Evolutionary conservation across 2,888 invertebrate species (phyloP).

Genomic region (Torymus tubicola): DNA sequence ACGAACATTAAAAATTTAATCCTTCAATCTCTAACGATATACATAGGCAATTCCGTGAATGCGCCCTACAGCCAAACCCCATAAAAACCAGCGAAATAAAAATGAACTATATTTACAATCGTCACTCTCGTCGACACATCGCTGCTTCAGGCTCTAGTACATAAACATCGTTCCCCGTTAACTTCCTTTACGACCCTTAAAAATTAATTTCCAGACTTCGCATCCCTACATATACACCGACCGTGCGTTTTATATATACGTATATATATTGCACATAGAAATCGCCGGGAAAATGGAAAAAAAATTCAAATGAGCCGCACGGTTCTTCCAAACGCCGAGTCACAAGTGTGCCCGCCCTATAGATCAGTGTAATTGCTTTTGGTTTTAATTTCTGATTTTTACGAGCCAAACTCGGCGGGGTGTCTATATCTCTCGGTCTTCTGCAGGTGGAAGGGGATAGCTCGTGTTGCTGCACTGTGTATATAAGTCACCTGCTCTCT

Average conservation of each 20-base stretch:
- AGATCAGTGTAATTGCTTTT: slow-evolving; percentile 56
- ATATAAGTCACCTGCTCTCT: slow-evolving; percentile 35
- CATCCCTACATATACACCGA: too few species aligned
- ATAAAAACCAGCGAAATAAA: neutral
- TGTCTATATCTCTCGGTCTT: slow-evolving; percentile 13
- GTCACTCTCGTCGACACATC: slow-evolving; percentile 11
- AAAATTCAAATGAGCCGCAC: slow-evolving; percentile 43
- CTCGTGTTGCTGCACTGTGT: neutral
- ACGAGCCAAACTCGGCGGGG: slow-evolving; percentile 51
- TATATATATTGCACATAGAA: slow-evolving; percentile 10
- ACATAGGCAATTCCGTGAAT: neutral
- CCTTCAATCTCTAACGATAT: too few species aligned
- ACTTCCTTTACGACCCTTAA: slow-evolving; percentile 21
- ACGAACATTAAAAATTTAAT: too few species aligned
- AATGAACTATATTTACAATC: slow-evolving; percentile 10
- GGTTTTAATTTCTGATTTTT: slow-evolving; percentile 56
- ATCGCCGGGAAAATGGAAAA: slow-evolving; percentile 27
- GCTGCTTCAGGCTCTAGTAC: too few species aligned
- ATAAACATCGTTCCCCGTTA: slow-evolving; percentile 8
- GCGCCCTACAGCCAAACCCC: neutral
- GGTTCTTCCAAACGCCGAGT: slow-evolving; percentile 50
- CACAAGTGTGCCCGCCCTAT: slow-evolving; percentile 45
- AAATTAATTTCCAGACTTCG: slow-evolving; percentile 46
- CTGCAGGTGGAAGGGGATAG: slow-evolving; percentile 16
- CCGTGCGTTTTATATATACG: slow-evolving; percentile 31